A percentile compares a stretch with the other conserved stretches of the same genome.
phyloP scores from a whole-genome alignment of 2,113 vertebrate genomes.

The Electrona antarctica region DNA sequence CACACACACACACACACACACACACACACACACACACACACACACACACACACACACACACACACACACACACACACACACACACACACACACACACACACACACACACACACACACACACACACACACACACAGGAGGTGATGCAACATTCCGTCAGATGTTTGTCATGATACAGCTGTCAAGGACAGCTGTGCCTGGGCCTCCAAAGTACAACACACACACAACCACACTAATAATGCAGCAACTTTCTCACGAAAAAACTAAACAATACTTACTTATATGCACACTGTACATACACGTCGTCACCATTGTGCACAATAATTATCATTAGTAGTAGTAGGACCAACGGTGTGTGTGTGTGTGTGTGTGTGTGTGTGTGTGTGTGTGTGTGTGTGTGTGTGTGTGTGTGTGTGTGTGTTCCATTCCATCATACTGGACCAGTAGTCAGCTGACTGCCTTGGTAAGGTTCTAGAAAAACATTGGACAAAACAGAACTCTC shows the following conservation, averaged over 20 bases:
- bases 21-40: not conserved
- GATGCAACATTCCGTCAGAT: slow-evolving; percentile 73
- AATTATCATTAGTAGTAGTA: not conserved
- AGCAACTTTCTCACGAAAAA: not conserved
- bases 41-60: too few relatives aligned
- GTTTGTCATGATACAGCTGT: slow-evolving; percentile 72
- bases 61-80: too few relatives aligned
- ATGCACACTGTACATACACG: not conserved
- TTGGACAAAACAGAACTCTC: slow-evolving; percentile 17
- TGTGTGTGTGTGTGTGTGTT: not conserved
- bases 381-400: not conserved
- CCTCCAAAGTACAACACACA: slow-evolving; percentile 44
- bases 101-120: not conserved
- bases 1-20: not conserved
- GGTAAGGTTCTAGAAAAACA: slow-evolving; percentile 17
- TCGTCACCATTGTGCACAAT: too few relatives aligned
- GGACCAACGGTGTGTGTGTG: not conserved
- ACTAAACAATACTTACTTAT: slow-evolving; percentile 10
- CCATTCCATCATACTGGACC: slow-evolving; percentile 5
- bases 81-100: too few relatives aligned
- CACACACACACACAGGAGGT: slow-evolving; percentile 43
- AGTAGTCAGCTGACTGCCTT: slow-evolving; percentile 10
- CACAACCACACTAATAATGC: not conserved
- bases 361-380: not conserved
- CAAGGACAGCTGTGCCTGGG: slow-evolving; percentile 65